Evolutionary conservation across 2,797 vertebrate genomes (phyloP).

Genomic region (Apodemus agrarius): DNA sequence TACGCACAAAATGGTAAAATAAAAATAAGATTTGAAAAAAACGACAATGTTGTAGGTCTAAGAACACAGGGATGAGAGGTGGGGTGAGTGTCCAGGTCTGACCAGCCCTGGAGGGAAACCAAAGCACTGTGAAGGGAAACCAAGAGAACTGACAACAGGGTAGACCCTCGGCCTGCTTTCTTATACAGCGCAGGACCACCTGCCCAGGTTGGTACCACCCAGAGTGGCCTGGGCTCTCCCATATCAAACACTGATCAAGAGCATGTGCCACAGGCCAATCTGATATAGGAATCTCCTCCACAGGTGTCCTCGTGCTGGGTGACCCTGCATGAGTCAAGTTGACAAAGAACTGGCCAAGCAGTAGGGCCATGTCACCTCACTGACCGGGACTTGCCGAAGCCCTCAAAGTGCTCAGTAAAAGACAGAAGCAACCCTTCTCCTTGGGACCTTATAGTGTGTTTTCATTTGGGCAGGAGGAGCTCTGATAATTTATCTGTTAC

Average conservation of each 20-base stretch:
- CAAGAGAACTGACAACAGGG: background rate
- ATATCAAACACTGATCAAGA: background rate
- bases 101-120: background rate
- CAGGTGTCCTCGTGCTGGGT: too few relatives aligned
- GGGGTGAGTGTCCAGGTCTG: background rate
- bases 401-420: background rate
- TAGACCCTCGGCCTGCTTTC: background rate
- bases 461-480: background rate
- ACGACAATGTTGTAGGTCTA: background rate
- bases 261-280: background rate
- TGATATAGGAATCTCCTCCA: background rate
- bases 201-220: background rate
- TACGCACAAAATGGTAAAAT: background rate
- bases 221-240: background rate
- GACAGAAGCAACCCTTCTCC: background rate
- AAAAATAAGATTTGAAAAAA: background rate
- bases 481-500: background rate
- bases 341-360: background rate
- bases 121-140: background rate
- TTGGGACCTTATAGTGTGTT: background rate
- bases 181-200: background rate
- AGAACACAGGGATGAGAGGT: background rate
- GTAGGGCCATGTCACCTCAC: too few relatives aligned
- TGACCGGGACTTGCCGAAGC: fast-evolving
- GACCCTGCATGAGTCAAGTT: background rate